phyloP scores from a whole-genome alignment of 2,113 vertebrate species.

The Gambusia affinis region DNA sequence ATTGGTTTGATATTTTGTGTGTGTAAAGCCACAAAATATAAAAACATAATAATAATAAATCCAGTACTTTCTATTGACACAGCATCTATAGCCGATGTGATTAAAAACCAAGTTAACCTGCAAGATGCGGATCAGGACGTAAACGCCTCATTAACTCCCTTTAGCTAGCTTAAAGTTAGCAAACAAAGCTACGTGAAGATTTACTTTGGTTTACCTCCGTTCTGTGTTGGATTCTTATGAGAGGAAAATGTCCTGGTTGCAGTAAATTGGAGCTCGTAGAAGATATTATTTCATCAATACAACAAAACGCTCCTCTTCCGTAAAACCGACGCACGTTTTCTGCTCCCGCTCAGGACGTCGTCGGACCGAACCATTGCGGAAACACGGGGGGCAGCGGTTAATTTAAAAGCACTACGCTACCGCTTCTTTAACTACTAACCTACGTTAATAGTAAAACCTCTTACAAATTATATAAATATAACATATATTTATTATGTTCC shows the following conservation, averaged over 20 bases:
- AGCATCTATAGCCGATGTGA: background rate
- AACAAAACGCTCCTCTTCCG: conserved; percentile 33
- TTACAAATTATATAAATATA: rapidly evolving
- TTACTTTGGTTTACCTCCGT: background rate
- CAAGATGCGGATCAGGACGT: background rate
- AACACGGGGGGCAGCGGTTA: background rate
- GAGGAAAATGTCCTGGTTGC: too few relatives aligned
- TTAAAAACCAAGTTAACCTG: background rate
- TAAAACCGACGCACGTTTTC: conserved; percentile 61
- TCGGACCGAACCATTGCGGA: conserved; percentile 51
- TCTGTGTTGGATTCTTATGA: background rate
- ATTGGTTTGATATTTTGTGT: too few relatives aligned
- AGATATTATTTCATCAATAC: background rate
- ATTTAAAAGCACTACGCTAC: background rate
- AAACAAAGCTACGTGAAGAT: background rate
- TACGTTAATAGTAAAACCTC: background rate
- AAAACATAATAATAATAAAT: too few relatives aligned
- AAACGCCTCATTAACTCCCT: background rate
- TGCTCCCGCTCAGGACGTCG: conserved; percentile 72
- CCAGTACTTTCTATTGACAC: background rate
- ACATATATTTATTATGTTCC: background rate
- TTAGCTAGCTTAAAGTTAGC: conserved; percentile 17
- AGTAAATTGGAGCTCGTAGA: background rate
- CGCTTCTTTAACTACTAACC: background rate
- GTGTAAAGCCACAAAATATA: too few relatives aligned